These are phyloP conservation scores for Caenorhabditis elegans DNA, from an alignment of 1,140 invertebrate genomes.

Conservation along the genomic window DNA sequence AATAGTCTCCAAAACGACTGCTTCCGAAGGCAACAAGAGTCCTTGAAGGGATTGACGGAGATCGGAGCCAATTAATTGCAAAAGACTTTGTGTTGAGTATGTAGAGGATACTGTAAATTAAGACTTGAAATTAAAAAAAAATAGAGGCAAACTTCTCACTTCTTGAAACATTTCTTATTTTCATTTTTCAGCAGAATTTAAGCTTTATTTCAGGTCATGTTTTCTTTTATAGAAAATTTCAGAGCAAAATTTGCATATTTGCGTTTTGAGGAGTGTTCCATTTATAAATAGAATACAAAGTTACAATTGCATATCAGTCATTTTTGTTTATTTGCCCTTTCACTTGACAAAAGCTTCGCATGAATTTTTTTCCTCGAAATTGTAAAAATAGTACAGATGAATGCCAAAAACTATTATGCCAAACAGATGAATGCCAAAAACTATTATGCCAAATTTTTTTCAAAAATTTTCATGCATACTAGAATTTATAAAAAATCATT, in stretches of 20 bases:
- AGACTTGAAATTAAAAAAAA: background rate
- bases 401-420: no score
- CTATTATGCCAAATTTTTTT: no score
- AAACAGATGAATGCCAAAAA: no score
- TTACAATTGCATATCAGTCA: background rate
- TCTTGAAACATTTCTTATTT: background rate
- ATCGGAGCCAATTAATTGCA: conserved; percentile 32
- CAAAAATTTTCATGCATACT: no score
- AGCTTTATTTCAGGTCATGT: background rate
- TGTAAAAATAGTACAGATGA: no score
- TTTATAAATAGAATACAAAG: background rate
- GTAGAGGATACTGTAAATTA: conserved; percentile 33
- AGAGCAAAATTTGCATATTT: background rate
- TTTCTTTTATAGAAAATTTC: background rate
- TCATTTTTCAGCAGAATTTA: background rate
- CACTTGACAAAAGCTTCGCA: background rate
- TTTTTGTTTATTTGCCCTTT: background rate
- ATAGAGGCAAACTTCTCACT: background rate
- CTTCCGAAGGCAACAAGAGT: conserved; percentile 37
- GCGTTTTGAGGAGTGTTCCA: background rate
- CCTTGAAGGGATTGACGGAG: conserved; percentile 34
- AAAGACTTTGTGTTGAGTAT: conserved; percentile 27
- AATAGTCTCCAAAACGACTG: conserved; percentile 42
- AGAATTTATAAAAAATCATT: no score
- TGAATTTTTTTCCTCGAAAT: no score